These are phyloP conservation scores for Pipistrellus pygmaeus DNA, from an alignment of 2,797 vertebrate genomes.

Conservation along the genomic window DNA sequence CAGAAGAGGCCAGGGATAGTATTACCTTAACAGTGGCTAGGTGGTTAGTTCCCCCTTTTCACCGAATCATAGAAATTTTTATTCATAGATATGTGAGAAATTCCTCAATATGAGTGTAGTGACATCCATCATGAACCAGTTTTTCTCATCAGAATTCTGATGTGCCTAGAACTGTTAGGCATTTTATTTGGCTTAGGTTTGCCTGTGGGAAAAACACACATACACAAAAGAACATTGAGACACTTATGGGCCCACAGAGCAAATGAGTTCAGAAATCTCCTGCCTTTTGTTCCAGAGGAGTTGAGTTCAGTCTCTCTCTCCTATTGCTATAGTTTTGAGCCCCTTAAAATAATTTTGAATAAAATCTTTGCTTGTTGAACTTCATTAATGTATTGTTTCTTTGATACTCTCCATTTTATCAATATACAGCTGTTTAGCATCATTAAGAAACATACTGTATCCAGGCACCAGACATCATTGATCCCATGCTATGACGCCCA, in stretches of 20 bases:
- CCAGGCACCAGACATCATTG: not conserved
- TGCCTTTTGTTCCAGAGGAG: not conserved
- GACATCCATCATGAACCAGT: not conserved
- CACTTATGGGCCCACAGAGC: not conserved
- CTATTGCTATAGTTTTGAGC: not conserved
- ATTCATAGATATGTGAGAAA: not conserved
- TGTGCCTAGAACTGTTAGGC: not conserved
- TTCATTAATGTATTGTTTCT: not conserved
- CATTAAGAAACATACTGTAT: not conserved
- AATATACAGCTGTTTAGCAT: not conserved
- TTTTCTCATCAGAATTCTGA: not conserved
- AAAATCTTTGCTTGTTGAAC: not conserved
- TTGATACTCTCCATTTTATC: not conserved
- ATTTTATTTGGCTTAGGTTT: slow-evolving; percentile 15
- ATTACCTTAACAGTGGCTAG: not conserved
- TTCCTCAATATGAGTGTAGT: not conserved
- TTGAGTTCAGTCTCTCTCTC: not conserved
- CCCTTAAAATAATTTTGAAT: not conserved
- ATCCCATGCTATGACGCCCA: not conserved
- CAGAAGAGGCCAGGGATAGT: no score
- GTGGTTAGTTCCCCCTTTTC: not conserved
- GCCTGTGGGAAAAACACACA: not conserved
- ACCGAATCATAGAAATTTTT: not conserved
- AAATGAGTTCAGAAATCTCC: not conserved
- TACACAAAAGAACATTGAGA: not conserved